These are phyloP conservation scores for Malthinus flaveolus DNA, from an alignment of 2,888 invertebrate species.

Conservation along the genomic window DNA sequence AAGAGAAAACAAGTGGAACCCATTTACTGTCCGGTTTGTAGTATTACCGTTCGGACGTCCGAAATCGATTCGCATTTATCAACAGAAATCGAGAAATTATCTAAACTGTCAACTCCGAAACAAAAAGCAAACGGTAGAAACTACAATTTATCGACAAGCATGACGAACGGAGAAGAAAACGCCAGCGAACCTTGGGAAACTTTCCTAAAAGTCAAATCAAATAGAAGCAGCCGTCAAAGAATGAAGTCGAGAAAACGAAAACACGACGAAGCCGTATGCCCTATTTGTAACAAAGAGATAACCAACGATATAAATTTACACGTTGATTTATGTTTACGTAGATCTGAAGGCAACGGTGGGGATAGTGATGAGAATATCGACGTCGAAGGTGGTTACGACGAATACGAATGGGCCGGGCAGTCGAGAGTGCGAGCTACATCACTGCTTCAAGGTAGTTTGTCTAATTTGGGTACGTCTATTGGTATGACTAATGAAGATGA, in stretches of 20 bases:
- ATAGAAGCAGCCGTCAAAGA: slow-evolving; percentile 69
- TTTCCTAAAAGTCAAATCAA: slow-evolving; percentile 73
- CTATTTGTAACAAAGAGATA: slow-evolving; percentile 77
- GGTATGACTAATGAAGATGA: slow-evolving; percentile 63
- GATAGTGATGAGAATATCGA: slow-evolving; percentile 80
- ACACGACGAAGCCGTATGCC: slow-evolving; percentile 70
- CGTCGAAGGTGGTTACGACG: slow-evolving; percentile 75
- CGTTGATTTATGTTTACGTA: slow-evolving; percentile 68
- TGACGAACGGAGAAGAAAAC: slow-evolving; percentile 53
- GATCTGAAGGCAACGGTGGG: slow-evolving; percentile 53
- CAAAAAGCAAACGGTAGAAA: slow-evolving; percentile 47
- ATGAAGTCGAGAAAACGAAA: slow-evolving; percentile 70
- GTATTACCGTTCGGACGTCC: slow-evolving; percentile 77
- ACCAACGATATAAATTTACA: slow-evolving; percentile 73
- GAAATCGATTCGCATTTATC: slow-evolving; percentile 84
- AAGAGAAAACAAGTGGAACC: slow-evolving; percentile 68
- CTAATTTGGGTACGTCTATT: slow-evolving; percentile 57
- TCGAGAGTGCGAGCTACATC: slow-evolving; percentile 76
- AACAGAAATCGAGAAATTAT: slow-evolving; percentile 76
- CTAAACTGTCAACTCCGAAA: slow-evolving; percentile 56
- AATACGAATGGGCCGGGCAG: slow-evolving; percentile 93
- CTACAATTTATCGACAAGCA: slow-evolving; percentile 55
- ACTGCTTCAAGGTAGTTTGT: slow-evolving; percentile 68
- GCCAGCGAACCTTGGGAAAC: slow-evolving; percentile 71
- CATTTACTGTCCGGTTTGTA: slow-evolving; percentile 87